These are phyloP conservation scores for Hyaena hyaena DNA, from an alignment of 2,113 vertebrate species.

Conservation along the genomic window DNA sequence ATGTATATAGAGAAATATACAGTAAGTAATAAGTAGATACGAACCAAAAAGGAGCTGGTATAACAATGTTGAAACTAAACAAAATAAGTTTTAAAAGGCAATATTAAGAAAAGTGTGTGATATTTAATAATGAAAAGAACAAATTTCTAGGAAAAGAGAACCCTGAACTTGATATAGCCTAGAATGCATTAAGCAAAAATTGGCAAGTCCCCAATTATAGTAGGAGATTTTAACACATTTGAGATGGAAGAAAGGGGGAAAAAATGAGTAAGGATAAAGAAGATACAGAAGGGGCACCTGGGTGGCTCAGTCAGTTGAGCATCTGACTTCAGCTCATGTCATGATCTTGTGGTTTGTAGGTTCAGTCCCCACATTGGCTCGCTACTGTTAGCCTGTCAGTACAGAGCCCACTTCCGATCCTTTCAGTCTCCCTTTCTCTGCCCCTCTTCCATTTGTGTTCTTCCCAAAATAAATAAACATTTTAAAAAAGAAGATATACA, in stretches of 20 bases:
- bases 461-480: too few relatives aligned
- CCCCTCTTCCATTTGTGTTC: too few relatives aligned
- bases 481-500: not conserved
- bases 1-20: not conserved
- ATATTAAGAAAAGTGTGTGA: not conserved
- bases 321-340: too few relatives aligned
- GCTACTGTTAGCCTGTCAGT: too few relatives aligned
- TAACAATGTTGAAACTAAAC: not conserved
- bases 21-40: not conserved
- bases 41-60: not conserved
- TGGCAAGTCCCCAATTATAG: not conserved
- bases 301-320: too few relatives aligned
- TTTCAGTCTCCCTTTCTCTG: too few relatives aligned
- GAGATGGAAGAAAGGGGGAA: not conserved
- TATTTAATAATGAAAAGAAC: not conserved
- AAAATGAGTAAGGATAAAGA: not conserved
- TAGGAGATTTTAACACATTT: not conserved
- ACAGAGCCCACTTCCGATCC: too few relatives aligned
- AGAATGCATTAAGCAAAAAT: conserved; percentile 13
- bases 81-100: not conserved
- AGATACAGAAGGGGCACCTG: not conserved
- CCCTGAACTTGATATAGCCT: not conserved
- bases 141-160: not conserved
- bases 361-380: too few relatives aligned
- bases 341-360: too few relatives aligned